Evolutionary conservation across 2,113 vertebrate species (phyloP).

Genomic region (Engraulis encrasicolus): DNA sequence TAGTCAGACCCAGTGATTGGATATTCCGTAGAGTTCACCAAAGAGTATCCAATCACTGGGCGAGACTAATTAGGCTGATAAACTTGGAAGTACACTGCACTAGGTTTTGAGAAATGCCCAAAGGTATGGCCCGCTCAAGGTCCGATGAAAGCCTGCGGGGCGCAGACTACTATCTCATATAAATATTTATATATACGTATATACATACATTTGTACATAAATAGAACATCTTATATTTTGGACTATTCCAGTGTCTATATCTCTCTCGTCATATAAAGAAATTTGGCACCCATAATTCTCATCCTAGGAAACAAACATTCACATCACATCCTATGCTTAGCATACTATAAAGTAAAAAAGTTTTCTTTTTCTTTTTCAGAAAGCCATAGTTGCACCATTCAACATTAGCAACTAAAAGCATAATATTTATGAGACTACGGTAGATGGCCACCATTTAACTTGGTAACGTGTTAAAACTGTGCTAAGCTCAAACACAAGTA

Average conservation of each 20-base stretch:
- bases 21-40: too few species aligned
- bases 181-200: neutral
- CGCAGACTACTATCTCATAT: conserved; percentile 1
- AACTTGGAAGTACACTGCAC: too few species aligned
- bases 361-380: too few species aligned
- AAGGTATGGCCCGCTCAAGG: neutral
- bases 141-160: neutral
- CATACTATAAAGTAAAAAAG: neutral
- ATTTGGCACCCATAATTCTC: neutral
- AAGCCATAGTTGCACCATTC: conserved; percentile 11
- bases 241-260: conserved; percentile 3
- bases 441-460: neutral
- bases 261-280: neutral
- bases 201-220: conserved; percentile 12
- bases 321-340: neutral
- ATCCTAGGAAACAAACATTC: neutral
- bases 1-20: too few species aligned
- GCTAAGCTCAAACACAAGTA: neutral
- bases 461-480: neutral
- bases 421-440: neutral
- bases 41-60: too few species aligned
- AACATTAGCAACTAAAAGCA: neutral
- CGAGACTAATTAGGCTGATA: too few species aligned
- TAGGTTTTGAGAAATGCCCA: too few species aligned
- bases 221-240: conserved; percentile 2